Evolutionary conservation across 2,113 vertebrate species (phyloP).

Genomic region (Genyomyrus donnyi): DNA sequence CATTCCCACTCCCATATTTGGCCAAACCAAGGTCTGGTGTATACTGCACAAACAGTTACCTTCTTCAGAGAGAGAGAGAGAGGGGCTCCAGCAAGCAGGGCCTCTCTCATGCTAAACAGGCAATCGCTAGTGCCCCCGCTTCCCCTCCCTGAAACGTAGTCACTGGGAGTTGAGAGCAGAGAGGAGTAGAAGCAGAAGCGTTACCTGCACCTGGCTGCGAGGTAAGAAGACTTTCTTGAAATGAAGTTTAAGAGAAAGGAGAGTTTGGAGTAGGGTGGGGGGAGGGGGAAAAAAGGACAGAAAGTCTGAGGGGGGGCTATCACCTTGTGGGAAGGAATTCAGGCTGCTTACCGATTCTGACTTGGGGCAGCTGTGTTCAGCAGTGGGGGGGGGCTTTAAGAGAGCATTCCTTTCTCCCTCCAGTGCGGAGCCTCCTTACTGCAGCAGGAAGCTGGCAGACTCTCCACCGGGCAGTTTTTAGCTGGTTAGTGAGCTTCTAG

Average conservation of each 20-base stretch:
- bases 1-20: constrained; percentile 65
- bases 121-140: background rate
- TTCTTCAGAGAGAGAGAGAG: constrained; percentile 11
- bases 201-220: constrained; percentile 33
- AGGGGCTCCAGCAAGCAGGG: background rate
- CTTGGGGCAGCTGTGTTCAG: constrained; percentile 22
- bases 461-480: background rate
- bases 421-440: background rate
- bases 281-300: constrained; percentile 17
- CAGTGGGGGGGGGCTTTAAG: background rate
- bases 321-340: constrained; percentile 57
- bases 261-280: background rate
- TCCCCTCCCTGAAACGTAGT: background rate
- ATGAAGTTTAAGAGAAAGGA: constrained; percentile 27
- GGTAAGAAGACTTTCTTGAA: constrained; percentile 21
- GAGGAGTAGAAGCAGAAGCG: constrained; percentile 23
- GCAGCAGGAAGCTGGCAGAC: background rate
- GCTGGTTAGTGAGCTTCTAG: background rate
- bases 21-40: constrained; percentile 49
- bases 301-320: constrained; percentile 41
- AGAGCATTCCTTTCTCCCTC: background rate
- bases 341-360: constrained; percentile 42
- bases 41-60: constrained; percentile 28
- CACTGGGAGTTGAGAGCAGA: constrained; percentile 26
- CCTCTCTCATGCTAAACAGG: background rate